phyloP scores from a whole-genome alignment of 2,797 vertebrate species.

The Heliangelus exortis region DNA sequence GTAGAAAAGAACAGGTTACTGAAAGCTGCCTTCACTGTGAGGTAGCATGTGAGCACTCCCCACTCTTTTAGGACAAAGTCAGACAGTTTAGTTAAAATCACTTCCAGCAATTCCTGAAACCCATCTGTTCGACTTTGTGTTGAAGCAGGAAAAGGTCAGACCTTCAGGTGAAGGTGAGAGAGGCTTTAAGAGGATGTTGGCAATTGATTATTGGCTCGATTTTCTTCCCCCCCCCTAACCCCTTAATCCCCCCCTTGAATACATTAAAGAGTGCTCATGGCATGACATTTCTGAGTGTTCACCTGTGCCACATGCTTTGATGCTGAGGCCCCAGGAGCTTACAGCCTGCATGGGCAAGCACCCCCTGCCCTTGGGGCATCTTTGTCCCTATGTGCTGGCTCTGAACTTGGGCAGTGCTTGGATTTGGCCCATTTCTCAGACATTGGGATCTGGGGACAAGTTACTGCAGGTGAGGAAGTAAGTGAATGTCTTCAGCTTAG shows the following conservation, averaged over 20 bases:
- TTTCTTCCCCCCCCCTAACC: no score
- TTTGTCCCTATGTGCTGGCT: neutral
- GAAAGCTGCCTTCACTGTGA: neutral
- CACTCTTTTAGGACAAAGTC: neutral
- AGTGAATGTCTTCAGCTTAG: neutral
- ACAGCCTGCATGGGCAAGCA: neutral
- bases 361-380: neutral
- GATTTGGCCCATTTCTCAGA: neutral
- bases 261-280: neutral
- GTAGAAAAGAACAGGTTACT: neutral
- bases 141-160: neutral
- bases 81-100: neutral
- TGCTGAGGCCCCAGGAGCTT: rapidly evolving
- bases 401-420: neutral
- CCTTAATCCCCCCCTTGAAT: neutral
- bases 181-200: neutral
- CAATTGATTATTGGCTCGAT: neutral
- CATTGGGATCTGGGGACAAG: neutral
- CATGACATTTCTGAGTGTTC: neutral
- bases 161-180: neutral
- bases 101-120: neutral
- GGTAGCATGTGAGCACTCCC: neutral
- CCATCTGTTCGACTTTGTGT: neutral
- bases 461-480: neutral
- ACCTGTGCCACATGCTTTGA: neutral